A percentile compares a stretch with the other conserved stretches of the same genome.
These are phyloP conservation scores for Fragum sueziense DNA, from an alignment of 2,888 invertebrate species.

Conservation along the genomic window DNA sequence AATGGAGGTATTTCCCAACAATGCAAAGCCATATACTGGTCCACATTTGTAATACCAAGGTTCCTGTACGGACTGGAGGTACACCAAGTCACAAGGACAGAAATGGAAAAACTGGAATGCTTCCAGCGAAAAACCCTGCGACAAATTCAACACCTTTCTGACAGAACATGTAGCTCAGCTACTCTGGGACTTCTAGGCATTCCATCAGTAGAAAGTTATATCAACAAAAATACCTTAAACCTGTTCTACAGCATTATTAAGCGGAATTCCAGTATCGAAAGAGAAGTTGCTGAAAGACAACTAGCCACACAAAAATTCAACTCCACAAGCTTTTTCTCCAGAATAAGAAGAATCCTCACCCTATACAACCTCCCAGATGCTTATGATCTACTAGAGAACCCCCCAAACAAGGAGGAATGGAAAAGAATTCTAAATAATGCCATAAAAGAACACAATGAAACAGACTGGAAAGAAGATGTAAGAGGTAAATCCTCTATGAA, in stretches of 20 bases:
- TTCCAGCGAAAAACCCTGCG: neutral
- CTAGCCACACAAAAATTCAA: neutral
- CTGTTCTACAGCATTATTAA: neutral
- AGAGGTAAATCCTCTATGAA: too few relatives aligned
- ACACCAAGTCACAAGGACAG: neutral
- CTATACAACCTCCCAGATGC: too few relatives aligned
- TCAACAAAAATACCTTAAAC: conserved; percentile 9
- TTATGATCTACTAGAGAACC: too few relatives aligned
- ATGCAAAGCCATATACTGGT: neutral
- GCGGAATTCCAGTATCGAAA: neutral
- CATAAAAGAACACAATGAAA: too few relatives aligned
- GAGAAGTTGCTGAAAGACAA: conserved; percentile 12
- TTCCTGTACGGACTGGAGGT: neutral
- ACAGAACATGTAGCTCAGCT: neutral
- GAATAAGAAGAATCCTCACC: too few relatives aligned
- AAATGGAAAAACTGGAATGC: neutral
- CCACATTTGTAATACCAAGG: neutral
- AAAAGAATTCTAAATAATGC: too few relatives aligned
- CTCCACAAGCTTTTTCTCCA: neutral
- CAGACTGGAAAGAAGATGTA: too few relatives aligned
- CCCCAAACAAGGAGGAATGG: too few relatives aligned
- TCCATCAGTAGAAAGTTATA: neutral
- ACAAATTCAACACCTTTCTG: neutral
- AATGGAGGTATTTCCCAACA: neutral
- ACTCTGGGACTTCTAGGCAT: neutral